phyloP scores from a whole-genome alignment of 1,140 invertebrate genomes.

The Camponotus vicinus region DNA sequence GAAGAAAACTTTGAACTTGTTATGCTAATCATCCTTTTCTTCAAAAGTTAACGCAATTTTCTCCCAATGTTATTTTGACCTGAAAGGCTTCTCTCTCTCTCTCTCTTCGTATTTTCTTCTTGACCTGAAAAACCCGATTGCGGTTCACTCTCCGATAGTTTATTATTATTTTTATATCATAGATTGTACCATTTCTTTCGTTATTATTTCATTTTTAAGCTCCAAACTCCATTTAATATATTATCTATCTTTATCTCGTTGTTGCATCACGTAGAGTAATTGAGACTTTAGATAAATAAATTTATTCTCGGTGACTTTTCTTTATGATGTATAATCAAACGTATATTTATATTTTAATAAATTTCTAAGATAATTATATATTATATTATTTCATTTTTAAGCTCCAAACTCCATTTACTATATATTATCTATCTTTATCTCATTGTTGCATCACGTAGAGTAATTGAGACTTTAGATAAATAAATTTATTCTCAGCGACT shows the following conservation, averaged over 20 bases:
- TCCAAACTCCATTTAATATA: neutral
- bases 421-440: neutral
- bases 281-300: neutral
- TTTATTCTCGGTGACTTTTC: neutral
- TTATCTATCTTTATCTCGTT: neutral
- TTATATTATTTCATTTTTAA: neutral
- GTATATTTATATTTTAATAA: neutral
- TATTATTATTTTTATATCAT: constrained; percentile 34
- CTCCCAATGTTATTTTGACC: constrained; percentile 45
- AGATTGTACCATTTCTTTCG: neutral
- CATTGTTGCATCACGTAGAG: neutral
- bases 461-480: constrained; percentile 6
- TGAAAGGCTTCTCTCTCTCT: constrained; percentile 16
- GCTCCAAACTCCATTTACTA: neutral
- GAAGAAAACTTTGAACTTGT: constrained; percentile 27
- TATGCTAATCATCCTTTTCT: constrained; percentile 30
- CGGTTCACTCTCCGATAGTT: neutral
- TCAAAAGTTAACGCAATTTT: constrained; percentile 40
- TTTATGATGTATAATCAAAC: neutral
- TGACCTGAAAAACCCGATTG: neutral
- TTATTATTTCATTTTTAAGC: neutral
- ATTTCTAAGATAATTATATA: neutral
- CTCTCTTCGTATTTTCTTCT: constrained; percentile 12
- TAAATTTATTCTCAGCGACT: neutral
- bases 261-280: neutral